Conservation (phyloP, 2,888 invertebrate species). For the Eupithecia inturbata region DNA sequence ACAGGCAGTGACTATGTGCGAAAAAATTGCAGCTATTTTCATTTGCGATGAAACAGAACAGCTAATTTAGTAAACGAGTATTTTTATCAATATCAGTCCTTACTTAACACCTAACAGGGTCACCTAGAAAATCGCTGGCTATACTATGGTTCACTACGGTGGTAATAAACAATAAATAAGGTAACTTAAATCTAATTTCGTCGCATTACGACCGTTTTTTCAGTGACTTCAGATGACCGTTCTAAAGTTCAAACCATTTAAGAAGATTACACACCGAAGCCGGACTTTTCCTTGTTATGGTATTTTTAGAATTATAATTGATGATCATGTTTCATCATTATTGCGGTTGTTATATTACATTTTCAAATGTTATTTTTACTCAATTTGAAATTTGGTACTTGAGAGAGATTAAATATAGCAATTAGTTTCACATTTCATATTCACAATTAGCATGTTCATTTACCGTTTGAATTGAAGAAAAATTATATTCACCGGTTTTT, state of each 20-base stretch:
- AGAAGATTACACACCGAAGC: constrained; percentile 54
- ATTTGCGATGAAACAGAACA: constrained; percentile 29
- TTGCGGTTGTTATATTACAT: neutral
- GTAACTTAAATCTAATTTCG: constrained; percentile 19
- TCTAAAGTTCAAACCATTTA: constrained; percentile 50
- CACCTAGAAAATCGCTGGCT: constrained; percentile 54
- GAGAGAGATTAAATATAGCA: neutral
- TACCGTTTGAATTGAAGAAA: neutral
- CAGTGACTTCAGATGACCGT: constrained; percentile 37
- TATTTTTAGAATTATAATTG: constrained; percentile 27
- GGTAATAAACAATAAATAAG: constrained; percentile 47
- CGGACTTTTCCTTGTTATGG: constrained; percentile 31
- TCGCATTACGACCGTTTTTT: constrained; percentile 22
- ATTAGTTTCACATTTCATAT: neutral
- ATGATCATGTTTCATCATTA: constrained; percentile 19
- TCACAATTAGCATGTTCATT: neutral
- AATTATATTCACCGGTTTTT: neutral
- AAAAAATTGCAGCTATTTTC: constrained; percentile 12
- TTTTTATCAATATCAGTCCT: constrained; percentile 79
- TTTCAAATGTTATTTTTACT: neutral
- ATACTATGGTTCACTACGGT: constrained; percentile 52
- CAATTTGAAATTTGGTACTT: neutral
- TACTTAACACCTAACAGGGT: constrained; percentile 75
- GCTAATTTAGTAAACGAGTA: constrained; percentile 52
- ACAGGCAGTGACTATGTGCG: constrained; percentile 58